Base-by-base conservation (phyloP, 2,797 vertebrate genomes). In the Chelmon rostratus region DNA sequence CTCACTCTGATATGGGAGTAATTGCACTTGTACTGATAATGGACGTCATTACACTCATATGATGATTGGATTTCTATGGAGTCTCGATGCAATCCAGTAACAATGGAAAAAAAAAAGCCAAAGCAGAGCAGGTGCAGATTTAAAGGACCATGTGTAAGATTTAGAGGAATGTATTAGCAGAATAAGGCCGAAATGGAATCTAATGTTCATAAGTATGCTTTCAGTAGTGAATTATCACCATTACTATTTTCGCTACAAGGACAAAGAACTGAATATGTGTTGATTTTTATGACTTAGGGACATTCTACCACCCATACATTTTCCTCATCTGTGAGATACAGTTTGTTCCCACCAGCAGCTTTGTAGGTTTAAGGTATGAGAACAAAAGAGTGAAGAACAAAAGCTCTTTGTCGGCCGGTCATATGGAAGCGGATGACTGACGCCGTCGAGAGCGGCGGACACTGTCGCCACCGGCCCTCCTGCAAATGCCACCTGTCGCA, bases 401-500 rank as follows among this genome's bases (percentile, higher is more conserved):
- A 23, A 54, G 2, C 7, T 63, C 52, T 82, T 75, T 69, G 53
- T 81, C 77, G 76, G 71, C 57, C 47, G 33, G 21, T 49, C 35
- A 7, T 31, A 57, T 54, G 63, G 47, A 68, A 15, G 66, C 37
- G 69, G 68, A 81, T 75, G 86, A 88, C 59, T 87, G 88, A 76
- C 82, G 73, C 5, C 38, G 72, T 78, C 1, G 12, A 66, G 66
- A 76, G 70, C 38, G 28, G 52, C 42, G 81, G 79, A 83, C 85
- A 66, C 54, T 37, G 66, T 66, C 67, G 52, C 64, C 58, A 40
- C 18, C 75, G 37, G 61, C 35, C 64, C 56, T 31, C 64, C 62
- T 31, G 58, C 35, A 87, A 91, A 88, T 83, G 69, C 79, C 86
- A 82, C 70, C 67, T 49, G 79, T 44, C 1, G 9, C 62, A 79